These are phyloP conservation scores for Cremastinae sp. DNA, from an alignment of 2,888 invertebrate genomes.

Conservation along the genomic window DNA sequence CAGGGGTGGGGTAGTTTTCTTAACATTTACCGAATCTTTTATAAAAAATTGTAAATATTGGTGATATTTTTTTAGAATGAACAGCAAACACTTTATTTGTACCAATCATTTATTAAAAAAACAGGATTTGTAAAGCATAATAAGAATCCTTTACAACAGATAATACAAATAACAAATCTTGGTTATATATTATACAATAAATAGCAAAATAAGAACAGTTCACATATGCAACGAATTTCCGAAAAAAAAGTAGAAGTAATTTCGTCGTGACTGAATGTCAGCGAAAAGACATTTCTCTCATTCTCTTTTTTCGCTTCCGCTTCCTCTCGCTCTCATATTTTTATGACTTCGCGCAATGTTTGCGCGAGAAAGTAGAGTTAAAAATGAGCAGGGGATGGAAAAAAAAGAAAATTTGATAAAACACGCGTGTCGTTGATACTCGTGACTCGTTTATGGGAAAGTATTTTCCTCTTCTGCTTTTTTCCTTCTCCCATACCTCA, in stretches of 20 bases:
- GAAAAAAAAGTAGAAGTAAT: constrained; percentile 55
- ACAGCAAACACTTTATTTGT: too few relatives aligned
- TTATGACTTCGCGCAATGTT: constrained; percentile 19
- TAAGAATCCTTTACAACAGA: too few relatives aligned
- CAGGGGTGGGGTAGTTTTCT: too few relatives aligned
- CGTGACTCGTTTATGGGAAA: constrained; percentile 55
- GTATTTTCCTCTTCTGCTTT: constrained; percentile 42
- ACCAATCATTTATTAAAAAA: too few relatives aligned
- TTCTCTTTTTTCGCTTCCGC: not conserved
- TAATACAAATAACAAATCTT: too few relatives aligned
- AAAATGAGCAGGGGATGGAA: constrained; percentile 17
- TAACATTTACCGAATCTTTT: too few relatives aligned
- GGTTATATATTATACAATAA: too few relatives aligned
- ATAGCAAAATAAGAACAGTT: too few relatives aligned
- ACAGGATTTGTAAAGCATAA: too few relatives aligned
- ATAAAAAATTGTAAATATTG: too few relatives aligned
- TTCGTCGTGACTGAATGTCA: constrained; percentile 55
- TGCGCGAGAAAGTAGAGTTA: constrained; percentile 1
- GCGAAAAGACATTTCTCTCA: constrained; percentile 18
- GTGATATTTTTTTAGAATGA: too few relatives aligned
- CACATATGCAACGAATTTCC: constrained; percentile 36
- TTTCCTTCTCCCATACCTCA: not conserved
- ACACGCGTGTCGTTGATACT: constrained; percentile 41
- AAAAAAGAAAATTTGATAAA: constrained; percentile 56
- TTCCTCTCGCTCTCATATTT: constrained; percentile 11